Base-by-base conservation (phyloP, 1,140 invertebrate genomes). In the Papilio polyxenes region DNA sequence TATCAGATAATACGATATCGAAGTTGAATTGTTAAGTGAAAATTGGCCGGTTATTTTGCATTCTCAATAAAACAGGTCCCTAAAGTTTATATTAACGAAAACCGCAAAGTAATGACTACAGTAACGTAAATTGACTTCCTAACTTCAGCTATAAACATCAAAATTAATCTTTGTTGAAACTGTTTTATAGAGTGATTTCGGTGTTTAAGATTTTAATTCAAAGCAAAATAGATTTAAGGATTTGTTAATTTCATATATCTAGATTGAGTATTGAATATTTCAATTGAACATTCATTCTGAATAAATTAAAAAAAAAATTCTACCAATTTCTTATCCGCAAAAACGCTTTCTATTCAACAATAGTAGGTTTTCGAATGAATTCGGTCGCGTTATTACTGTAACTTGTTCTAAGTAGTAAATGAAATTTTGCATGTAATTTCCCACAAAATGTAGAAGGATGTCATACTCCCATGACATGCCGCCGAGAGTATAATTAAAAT, bases 391-490 rank as follows among this genome's bases (percentile, higher is more conserved):
- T 65, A 11, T 11, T 11, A 31, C 6, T 37, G 65, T 37, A 69
- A 69, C 31, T 3, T 72, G 65, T 72, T 72, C 31, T 40, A 40
- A 15, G 31, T 37, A 31, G 65, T 72, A 72, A 72, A 40, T 72
- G 37, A 75, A 75, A 75, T 75, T 48, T 75, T 49, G 40, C 44
- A 11, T 77, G 15, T 77, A 51, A 77, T 56, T 77, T n/a, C 44
- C 17, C 13, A 48, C 75, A 77, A 77, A 77, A 53, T 48, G 5
- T n/a, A 77, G n/a, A 23, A 3, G 17, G 44, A 76, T 77, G 75
- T 31, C 44, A 23, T 76, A 13, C 23, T 31, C 62, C 10, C 23
- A 72, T 72, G 65, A 40, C 65, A 37, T 65, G 49, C 48, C n/a
- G 20, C 13, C 75, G n/a, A 23, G 11, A 23, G 5, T 51, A 77